Evolutionary conservation across 2,888 invertebrate species (phyloP).

Genomic region (Lapara coniferarum): DNA sequence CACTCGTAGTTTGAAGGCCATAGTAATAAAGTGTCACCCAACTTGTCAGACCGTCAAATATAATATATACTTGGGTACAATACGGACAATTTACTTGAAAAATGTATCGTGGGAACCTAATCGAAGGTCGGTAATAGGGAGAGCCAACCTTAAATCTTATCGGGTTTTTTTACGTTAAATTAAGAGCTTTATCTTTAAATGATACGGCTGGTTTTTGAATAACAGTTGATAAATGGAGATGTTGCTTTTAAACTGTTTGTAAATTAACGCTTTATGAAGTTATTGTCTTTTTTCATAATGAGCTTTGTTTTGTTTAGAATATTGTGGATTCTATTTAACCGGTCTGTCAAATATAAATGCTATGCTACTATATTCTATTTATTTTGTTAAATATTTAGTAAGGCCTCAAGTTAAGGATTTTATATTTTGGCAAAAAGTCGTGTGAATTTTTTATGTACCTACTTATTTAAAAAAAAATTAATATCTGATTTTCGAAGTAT

Average conservation of each 20-base stretch:
- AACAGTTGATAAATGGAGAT: neutral
- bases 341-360: too few relatives aligned
- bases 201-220: neutral
- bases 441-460: too few relatives aligned
- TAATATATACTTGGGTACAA: conserved; percentile 47
- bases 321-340: neutral
- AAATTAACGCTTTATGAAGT: conserved; percentile 9
- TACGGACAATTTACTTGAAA: conserved; percentile 58
- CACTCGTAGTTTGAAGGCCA: neutral
- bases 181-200: neutral
- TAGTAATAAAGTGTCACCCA: neutral
- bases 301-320: neutral
- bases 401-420: too few relatives aligned
- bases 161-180: conserved; percentile 31
- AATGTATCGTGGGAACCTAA: conserved; percentile 53
- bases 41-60: conserved; percentile 17
- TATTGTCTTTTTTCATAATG: neutral
- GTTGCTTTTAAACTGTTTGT: neutral
- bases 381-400: too few relatives aligned
- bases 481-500: too few relatives aligned
- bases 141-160: conserved; percentile 33
- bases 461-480: too few relatives aligned
- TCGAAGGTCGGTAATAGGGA: conserved; percentile 48
- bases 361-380: too few relatives aligned
- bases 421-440: too few relatives aligned